Conservation (phyloP, 2,888 invertebrate species). For the Mamestra brassicae region DNA sequence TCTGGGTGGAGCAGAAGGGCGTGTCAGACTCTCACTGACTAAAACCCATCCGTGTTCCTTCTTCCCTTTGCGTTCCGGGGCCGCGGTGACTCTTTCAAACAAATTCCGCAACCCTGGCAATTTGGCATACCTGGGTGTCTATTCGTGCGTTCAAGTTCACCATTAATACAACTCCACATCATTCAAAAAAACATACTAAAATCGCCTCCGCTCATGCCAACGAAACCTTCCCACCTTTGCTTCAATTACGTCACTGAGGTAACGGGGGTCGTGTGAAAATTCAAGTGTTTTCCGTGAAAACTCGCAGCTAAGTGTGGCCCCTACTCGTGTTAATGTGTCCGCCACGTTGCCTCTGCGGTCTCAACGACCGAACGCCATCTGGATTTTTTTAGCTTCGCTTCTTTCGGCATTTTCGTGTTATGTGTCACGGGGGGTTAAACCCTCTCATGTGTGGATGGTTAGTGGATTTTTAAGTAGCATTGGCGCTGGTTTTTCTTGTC, state of each 20-base stretch:
- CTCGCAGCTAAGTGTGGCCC: conserved; percentile 52
- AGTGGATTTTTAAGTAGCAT: conserved; percentile 23
- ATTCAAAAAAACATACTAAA: background rate
- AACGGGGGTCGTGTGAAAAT: conserved; percentile 64
- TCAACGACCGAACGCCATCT: conserved; percentile 38
- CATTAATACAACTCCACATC: background rate
- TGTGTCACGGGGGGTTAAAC: conserved; percentile 44
- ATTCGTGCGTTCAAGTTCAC: background rate
- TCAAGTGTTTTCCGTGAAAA: conserved; percentile 64
- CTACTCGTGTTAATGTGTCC: conserved; percentile 61
- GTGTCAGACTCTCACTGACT: no score
- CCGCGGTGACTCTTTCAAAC: no score
- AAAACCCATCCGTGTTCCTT: no score
- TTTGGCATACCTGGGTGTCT: background rate
- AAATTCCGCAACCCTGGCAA: no score
- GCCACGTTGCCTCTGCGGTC: conserved; percentile 56
- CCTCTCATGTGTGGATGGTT: conserved; percentile 28
- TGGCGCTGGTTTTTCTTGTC: background rate
- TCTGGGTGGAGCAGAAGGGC: no score
- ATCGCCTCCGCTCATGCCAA: conserved; percentile 44
- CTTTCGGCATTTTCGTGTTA: conserved; percentile 47
- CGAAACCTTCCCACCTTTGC: conserved; percentile 29
- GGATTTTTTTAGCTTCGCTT: conserved; percentile 48
- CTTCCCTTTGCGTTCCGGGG: no score
- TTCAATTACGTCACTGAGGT: conserved; percentile 68